Evolutionary conservation across 2,888 invertebrate species (phyloP).

Genomic region (Drosophila paramelanica): DNA sequence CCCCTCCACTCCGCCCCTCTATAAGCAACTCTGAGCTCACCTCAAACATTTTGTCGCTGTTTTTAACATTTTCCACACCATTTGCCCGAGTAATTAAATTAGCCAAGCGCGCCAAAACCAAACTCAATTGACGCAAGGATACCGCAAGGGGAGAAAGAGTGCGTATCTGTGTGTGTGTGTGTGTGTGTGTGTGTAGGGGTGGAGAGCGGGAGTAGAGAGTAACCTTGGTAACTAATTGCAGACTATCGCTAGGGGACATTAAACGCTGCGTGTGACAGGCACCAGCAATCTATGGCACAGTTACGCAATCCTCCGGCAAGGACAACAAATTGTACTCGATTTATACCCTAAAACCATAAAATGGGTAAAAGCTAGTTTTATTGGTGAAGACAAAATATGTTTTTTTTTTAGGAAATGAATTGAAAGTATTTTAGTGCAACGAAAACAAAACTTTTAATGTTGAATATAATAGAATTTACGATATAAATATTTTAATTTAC

Average conservation of each 20-base stretch:
- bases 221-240: constrained; percentile 69
- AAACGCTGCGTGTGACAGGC: constrained; percentile 57
- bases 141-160: constrained; percentile 15
- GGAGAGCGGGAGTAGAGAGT: constrained; percentile 28
- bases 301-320: constrained; percentile 35
- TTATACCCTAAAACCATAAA: constrained; percentile 27
- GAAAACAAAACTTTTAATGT: no score
- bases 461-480: no score
- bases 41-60: constrained; percentile 21
- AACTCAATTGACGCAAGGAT: constrained; percentile 66
- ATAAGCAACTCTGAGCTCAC: not conserved
- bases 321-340: constrained; percentile 34
- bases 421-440: no score
- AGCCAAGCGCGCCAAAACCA: constrained; percentile 46
- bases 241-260: constrained; percentile 36
- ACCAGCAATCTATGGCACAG: constrained; percentile 6
- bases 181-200: constrained; percentile 1
- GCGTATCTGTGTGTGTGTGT: not conserved
- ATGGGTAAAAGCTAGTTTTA: not conserved
- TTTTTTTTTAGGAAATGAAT: no score
- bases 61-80: constrained; percentile 51
- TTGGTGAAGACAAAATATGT: no score
- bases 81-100: constrained; percentile 66
- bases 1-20: not conserved
- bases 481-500: no score